Evolutionary conservation across 92 coral and sea anemone species (phyloP).

Genomic region (Palythoa heliodiscus): DNA sequence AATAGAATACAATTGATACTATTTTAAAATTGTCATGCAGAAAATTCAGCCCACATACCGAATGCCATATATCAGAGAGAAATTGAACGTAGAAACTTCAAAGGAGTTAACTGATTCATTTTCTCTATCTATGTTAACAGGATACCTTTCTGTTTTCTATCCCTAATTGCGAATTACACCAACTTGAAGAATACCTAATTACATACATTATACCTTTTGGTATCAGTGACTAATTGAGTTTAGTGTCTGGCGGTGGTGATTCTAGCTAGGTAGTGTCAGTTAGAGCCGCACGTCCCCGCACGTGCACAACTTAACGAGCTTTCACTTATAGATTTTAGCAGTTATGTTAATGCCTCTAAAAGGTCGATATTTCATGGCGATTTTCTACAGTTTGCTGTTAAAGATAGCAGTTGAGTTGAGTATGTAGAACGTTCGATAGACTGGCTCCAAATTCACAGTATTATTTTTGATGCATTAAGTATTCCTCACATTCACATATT

Average conservation of each 20-base stretch:
- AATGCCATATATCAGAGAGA: too few species aligned
- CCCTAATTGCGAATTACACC: not conserved
- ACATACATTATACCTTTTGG: not conserved
- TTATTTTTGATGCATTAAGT: not conserved
- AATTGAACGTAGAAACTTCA: not conserved
- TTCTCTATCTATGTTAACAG: not conserved
- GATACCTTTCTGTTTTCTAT: not conserved
- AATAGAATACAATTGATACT: too few species aligned
- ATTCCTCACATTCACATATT: not conserved
- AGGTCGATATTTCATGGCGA: not conserved
- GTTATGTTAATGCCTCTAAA: not conserved
- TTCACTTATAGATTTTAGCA: not conserved
- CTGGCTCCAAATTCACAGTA: too few species aligned
- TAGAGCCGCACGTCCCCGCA: too few species aligned
- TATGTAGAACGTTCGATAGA: too few species aligned
- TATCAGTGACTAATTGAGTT: constrained; percentile 13
- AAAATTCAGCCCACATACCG: too few species aligned
- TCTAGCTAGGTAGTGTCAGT: not conserved
- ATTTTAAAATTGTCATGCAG: too few species aligned
- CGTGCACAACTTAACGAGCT: not conserved
- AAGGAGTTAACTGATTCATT: too few species aligned
- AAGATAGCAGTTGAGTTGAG: too few species aligned
- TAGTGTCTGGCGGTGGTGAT: not conserved
- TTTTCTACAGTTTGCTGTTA: not conserved
- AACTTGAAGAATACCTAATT: constrained; percentile 19